Conservation (phyloP, 2,113 vertebrate genomes). For the Oriolus oriolus region DNA sequence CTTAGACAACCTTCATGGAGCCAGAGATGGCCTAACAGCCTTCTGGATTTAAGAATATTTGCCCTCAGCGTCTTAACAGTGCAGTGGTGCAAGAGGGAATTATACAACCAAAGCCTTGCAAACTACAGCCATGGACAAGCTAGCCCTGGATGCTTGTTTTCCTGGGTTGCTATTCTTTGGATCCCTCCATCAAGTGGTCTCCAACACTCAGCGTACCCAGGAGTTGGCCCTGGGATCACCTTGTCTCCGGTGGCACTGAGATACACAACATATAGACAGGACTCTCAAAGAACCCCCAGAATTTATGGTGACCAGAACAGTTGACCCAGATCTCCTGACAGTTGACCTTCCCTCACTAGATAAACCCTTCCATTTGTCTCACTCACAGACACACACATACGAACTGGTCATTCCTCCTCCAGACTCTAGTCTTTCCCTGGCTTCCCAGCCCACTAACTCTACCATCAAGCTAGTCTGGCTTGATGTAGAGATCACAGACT, state of each 20-base stretch:
- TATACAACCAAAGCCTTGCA: not conserved
- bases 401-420: not conserved
- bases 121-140: not conserved
- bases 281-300: not conserved
- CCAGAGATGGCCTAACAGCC: not conserved
- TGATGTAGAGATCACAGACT: not conserved
- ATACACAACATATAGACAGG: not conserved
- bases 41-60: not conserved
- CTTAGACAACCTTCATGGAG: not conserved
- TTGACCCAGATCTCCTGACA: not conserved
- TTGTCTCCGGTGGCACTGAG: accelerated
- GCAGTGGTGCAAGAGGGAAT: not conserved
- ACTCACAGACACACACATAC: not conserved
- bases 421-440: not conserved
- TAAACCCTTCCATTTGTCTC: not conserved
- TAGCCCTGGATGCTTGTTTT: not conserved
- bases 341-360: not conserved
- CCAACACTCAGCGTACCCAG: not conserved
- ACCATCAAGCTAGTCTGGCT: not conserved
- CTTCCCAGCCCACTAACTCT: not conserved
- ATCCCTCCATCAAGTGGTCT: not conserved
- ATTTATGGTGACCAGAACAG: accelerated
- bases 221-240: not conserved
- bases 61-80: not conserved
- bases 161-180: not conserved